Evolutionary conservation across 2,797 vertebrate species (phyloP).

Genomic region (Manis pentadactyla): DNA sequence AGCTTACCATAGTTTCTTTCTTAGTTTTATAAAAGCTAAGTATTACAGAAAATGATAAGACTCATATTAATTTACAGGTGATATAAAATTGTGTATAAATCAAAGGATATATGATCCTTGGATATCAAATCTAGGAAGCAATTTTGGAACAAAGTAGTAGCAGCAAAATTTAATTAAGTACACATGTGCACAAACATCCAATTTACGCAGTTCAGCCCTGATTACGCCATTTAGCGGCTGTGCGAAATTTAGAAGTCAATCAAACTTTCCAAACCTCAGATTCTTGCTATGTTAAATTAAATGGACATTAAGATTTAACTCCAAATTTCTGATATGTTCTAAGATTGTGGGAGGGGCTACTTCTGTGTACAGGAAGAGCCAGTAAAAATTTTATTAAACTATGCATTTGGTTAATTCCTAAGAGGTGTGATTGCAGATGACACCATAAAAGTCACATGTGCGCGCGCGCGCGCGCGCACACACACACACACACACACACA

Average conservation of each 20-base stretch:
- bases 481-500: neutral
- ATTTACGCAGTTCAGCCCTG: neutral
- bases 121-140: neutral
- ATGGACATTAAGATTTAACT: neutral
- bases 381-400: neutral
- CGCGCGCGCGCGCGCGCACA: no score
- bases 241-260: neutral
- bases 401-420: neutral
- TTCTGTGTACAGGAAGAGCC: neutral
- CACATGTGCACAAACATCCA: neutral
- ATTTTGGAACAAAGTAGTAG: neutral
- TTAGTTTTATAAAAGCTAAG: neutral
- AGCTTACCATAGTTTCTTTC: neutral
- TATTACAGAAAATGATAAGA: neutral
- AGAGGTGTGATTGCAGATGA: neutral
- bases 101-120: neutral
- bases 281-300: neutral
- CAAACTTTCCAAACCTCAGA: neutral
- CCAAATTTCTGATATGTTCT: neutral
- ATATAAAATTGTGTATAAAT: neutral
- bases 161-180: neutral
- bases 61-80: neutral
- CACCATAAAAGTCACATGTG: neutral
- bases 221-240: neutral
- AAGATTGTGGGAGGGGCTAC: neutral